These are phyloP conservation scores for Pachyuromys duprasi DNA, from an alignment of 2,797 vertebrate species.

Conservation along the genomic window DNA sequence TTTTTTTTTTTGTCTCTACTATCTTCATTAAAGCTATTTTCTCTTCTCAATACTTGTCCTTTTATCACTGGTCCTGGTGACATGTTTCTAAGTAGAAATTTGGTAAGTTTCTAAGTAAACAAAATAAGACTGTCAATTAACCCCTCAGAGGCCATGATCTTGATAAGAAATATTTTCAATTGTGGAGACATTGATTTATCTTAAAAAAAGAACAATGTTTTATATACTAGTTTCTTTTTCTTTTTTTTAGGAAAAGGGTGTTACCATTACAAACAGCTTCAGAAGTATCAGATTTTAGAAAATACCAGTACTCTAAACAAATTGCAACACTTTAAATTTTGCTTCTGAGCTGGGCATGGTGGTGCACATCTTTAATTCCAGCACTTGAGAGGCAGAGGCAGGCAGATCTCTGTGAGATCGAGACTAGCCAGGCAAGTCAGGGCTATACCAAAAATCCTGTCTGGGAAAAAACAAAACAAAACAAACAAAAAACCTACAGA, in stretches of 20 bases:
- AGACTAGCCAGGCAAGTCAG: no score
- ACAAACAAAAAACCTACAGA: no score
- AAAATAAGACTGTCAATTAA: conserved; percentile 68
- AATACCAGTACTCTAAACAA: not conserved
- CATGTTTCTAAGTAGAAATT: not conserved
- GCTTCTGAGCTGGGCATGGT: not conserved
- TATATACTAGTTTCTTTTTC: conserved; percentile 84
- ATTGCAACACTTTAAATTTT: not conserved
- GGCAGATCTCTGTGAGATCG: no score
- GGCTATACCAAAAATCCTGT: no score
- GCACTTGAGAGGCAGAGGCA: no score
- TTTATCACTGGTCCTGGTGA: not conserved
- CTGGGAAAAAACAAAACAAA: no score
- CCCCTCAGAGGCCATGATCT: conserved; percentile 67
- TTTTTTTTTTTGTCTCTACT: not conserved
- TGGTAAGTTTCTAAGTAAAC: conserved; percentile 65
- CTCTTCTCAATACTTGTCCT: not conserved
- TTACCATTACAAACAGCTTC: conserved; percentile 60
- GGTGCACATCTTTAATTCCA: no score
- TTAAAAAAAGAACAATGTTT: conserved; percentile 77
- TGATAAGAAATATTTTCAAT: conserved; percentile 82
- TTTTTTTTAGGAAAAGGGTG: conserved; percentile 70
- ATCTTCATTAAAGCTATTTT: not conserved
- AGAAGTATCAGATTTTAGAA: not conserved
- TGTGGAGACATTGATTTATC: conserved; percentile 84